A percentile compares a stretch with the other conserved stretches of the same genome.
Evolutionary conservation across 2,113 vertebrate genomes (phyloP).

Genomic region (Thunnus maccoyii): DNA sequence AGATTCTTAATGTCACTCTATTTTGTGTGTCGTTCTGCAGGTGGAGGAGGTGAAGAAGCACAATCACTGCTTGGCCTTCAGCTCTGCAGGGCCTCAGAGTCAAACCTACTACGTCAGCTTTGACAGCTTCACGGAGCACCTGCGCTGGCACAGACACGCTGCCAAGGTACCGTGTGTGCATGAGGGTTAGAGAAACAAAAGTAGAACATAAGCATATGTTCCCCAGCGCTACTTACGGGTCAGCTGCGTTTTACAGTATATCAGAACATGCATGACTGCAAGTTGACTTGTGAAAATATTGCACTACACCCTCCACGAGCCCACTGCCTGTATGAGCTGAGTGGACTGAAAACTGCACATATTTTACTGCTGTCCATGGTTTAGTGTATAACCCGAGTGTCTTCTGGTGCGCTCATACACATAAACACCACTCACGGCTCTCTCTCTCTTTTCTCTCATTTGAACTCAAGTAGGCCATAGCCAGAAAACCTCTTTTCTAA

Average conservation of each 20-base stretch:
- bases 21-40: conserved; percentile 76
- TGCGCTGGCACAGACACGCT: conserved; percentile 96
- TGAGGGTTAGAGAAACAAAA: conserved; percentile 5
- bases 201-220: conserved; percentile 42
- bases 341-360: conserved; percentile 36
- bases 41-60: conserved; percentile 98
- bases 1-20: conserved; percentile 20
- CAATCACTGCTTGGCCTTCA: conserved; percentile 98
- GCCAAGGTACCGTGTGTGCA: conserved; percentile 89
- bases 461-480: conserved; percentile 83
- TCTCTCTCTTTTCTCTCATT: conserved; percentile 55
- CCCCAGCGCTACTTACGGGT: conserved; percentile 40
- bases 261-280: conserved; percentile 48
- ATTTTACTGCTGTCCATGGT: conserved; percentile 38
- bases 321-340: background rate
- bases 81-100: conserved; percentile 97
- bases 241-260: conserved; percentile 41
- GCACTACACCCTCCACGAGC: background rate
- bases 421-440: conserved; percentile 43
- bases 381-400: conserved; percentile 32
- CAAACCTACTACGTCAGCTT: conserved; percentile 98
- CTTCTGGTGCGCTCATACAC: conserved; percentile 25
- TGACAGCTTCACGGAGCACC: conserved; percentile 96
- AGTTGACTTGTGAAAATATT: conserved; percentile 27
- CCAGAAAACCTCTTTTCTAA: conserved; percentile 84